phyloP scores from a whole-genome alignment of 1,140 invertebrate genomes.

The Caenorhabditis brenneri region DNA sequence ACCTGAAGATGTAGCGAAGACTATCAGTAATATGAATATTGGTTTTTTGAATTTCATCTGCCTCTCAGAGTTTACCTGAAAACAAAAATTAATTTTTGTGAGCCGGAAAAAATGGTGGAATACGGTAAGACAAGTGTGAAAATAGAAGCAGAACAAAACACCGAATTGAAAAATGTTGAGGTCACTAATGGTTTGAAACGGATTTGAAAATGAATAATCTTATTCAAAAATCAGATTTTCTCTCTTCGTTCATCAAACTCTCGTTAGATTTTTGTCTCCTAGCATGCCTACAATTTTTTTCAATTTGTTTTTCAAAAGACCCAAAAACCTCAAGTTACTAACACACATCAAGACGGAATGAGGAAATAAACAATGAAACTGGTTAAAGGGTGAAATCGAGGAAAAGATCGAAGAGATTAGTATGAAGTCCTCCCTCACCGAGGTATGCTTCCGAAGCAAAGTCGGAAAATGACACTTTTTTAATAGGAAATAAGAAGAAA shows the following conservation, averaged over 20 bases:
- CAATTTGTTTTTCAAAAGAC: neutral
- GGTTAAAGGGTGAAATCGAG: neutral
- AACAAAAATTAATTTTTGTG: too few species aligned
- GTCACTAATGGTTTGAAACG: too few species aligned
- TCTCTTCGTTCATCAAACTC: too few species aligned
- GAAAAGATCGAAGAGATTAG: constrained; percentile 27
- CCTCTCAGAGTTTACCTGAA: constrained; percentile 12
- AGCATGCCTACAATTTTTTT: too few species aligned
- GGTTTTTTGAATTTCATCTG: neutral
- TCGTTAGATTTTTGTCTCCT: too few species aligned
- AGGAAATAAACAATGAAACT: constrained; percentile 9
- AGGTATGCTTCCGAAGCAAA: neutral
- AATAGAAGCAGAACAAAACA: too few species aligned
- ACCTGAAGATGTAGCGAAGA: neutral
- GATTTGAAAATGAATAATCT: too few species aligned
- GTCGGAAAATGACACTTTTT: constrained; percentile 24
- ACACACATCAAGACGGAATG: neutral
- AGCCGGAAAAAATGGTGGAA: neutral
- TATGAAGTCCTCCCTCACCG: constrained; percentile 34
- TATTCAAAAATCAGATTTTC: too few species aligned
- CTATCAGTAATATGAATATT: neutral
- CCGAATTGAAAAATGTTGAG: too few species aligned
- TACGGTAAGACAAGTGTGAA: neutral
- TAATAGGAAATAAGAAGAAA: neutral
- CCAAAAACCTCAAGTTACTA: neutral